Percentiles rank a stretch among this genome's conserved stretches.
phyloP scores from a whole-genome alignment of 2,888 invertebrate species.

The Apomyelois bistriatella region DNA sequence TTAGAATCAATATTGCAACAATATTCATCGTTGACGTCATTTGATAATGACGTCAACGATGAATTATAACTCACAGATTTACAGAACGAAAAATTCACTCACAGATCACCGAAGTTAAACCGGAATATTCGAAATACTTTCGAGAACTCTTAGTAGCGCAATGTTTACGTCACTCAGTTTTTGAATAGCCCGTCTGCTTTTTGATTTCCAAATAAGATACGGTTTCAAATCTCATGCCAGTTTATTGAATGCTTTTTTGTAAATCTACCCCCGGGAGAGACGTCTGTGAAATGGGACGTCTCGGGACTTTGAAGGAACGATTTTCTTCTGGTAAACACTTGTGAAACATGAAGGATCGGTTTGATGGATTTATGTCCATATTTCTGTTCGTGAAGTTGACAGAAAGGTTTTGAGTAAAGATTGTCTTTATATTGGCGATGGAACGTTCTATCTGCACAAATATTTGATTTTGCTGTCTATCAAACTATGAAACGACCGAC shows the following conservation, averaged over 20 bases:
- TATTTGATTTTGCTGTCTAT: background rate
- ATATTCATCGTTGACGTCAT: too few species aligned
- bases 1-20: too few species aligned
- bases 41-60: too few species aligned
- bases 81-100: too few species aligned
- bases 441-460: background rate
- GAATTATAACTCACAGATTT: too few species aligned
- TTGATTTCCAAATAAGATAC: slow-evolving; percentile 66
- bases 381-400: background rate
- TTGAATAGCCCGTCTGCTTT: slow-evolving; percentile 49
- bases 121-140: background rate
- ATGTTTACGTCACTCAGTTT: slow-evolving; percentile 27
- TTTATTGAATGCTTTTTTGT: slow-evolving; percentile 22
- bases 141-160: background rate
- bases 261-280: slow-evolving; percentile 9
- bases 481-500: background rate
- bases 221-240: slow-evolving; percentile 49
- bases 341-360: slow-evolving; percentile 1
- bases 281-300: slow-evolving; percentile 3
- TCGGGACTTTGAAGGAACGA: background rate
- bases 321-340: slow-evolving; percentile 3
- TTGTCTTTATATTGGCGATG: background rate
- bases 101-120: too few species aligned
- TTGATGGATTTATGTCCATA: slow-evolving; percentile 2
- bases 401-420: background rate